These are phyloP conservation scores for Alectura lathami DNA, from an alignment of 2,113 vertebrate genomes.

Conservation along the genomic window DNA sequence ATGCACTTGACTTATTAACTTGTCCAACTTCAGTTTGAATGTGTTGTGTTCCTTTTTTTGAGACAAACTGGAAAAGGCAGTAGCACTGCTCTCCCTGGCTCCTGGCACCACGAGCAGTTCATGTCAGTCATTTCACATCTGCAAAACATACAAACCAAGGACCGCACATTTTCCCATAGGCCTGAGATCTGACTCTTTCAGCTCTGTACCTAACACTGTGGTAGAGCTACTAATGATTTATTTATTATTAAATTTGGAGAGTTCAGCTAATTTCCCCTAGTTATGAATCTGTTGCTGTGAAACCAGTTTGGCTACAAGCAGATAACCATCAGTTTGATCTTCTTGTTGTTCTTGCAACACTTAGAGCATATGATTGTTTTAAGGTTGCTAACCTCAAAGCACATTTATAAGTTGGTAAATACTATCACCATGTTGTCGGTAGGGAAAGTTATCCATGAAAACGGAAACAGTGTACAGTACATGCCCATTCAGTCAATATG, in stretches of 20 bases:
- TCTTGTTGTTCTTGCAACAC: background rate
- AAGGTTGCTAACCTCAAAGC: background rate
- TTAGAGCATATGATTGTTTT: background rate
- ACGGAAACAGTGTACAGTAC: fast-evolving
- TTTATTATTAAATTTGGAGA: background rate
- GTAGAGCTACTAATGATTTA: background rate
- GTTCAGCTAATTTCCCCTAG: background rate
- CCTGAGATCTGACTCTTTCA: background rate
- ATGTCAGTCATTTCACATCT: background rate
- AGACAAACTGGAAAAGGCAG: background rate
- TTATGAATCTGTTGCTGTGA: background rate
- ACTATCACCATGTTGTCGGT: background rate
- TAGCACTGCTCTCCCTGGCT: background rate
- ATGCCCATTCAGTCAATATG: background rate
- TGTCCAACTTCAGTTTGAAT: background rate
- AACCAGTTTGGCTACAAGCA: background rate
- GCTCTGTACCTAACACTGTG: background rate
- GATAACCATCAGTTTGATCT: background rate
- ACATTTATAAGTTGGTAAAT: background rate
- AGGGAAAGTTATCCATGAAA: background rate
- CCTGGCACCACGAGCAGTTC: background rate
- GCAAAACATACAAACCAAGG: background rate
- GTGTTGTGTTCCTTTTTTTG: background rate
- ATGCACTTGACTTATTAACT: background rate
- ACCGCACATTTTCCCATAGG: background rate